Conservation (phyloP, 2,888 invertebrate species). For the Melanophora roralis region DNA sequence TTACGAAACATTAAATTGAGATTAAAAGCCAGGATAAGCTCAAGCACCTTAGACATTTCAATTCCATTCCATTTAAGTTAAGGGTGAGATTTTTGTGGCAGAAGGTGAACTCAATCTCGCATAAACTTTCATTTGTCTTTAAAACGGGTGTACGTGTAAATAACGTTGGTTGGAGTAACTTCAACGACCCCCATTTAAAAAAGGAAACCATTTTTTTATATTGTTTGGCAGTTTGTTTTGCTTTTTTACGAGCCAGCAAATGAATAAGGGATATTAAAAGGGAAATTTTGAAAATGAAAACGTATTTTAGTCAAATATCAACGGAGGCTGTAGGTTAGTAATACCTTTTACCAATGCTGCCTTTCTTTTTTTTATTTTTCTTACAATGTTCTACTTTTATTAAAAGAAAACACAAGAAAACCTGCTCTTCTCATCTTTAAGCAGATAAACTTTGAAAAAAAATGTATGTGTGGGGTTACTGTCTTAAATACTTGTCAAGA, state of each 20-base stretch:
- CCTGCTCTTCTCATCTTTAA: not conserved
- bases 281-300: slow-evolving; percentile 53
- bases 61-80: slow-evolving; percentile 35
- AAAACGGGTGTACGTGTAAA: slow-evolving; percentile 7
- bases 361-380: slow-evolving; percentile 13
- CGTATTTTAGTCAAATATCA: slow-evolving; percentile 48
- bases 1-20: slow-evolving; percentile 70
- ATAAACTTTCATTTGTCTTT: slow-evolving; percentile 57
- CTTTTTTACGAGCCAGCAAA: slow-evolving; percentile 28
- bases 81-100: slow-evolving; percentile 42
- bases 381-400: not conserved
- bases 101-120: slow-evolving; percentile 55
- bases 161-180: not conserved
- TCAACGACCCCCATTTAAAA: not conserved
- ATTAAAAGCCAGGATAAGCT: slow-evolving; percentile 69
- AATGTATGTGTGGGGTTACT: slow-evolving; percentile 38
- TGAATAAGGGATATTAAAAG: slow-evolving; percentile 19
- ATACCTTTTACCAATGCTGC: slow-evolving; percentile 38
- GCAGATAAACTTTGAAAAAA: slow-evolving; percentile 13
- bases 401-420: not conserved
- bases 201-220: too few relatives aligned
- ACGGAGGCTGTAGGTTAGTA: slow-evolving; percentile 61
- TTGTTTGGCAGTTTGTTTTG: too few relatives aligned
- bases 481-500: slow-evolving; percentile 47
- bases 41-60: slow-evolving; percentile 58